Percentiles rank a stretch among this genome's conserved stretches.
Conservation (phyloP, 2,113 vertebrate species). For the Pachypanchax playfairii region DNA sequence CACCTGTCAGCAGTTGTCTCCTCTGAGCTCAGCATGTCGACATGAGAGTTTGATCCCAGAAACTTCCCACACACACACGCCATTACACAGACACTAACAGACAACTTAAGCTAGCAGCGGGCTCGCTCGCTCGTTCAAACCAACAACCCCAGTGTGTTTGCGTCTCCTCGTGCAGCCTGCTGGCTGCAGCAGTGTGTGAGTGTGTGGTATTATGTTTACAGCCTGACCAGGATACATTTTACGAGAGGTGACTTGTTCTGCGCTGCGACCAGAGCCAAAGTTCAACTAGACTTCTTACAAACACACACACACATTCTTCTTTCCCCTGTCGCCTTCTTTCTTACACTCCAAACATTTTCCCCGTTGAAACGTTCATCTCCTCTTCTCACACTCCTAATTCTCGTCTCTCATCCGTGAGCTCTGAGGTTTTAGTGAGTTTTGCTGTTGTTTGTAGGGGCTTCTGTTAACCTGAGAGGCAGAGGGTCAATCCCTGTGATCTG, state of each 20-base stretch:
- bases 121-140: slow-evolving; percentile 17
- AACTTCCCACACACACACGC: slow-evolving; percentile 66
- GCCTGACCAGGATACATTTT: slow-evolving; percentile 66
- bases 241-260: slow-evolving; percentile 64
- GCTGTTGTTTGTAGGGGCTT: slow-evolving; percentile 57
- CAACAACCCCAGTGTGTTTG: slow-evolving; percentile 2
- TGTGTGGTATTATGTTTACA: slow-evolving; percentile 67
- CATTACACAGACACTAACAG: slow-evolving; percentile 75
- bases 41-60: slow-evolving; percentile 75
- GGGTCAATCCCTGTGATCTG: slow-evolving; percentile 80
- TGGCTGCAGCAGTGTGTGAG: no score
- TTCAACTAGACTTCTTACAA: slow-evolving; percentile 66
- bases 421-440: slow-evolving; percentile 34
- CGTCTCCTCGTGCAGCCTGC: no score
- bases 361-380: not conserved
- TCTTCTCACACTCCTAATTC: slow-evolving; percentile 8
- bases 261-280: slow-evolving; percentile 62
- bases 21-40: slow-evolving; percentile 61
- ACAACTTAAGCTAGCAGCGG: slow-evolving; percentile 64
- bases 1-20: slow-evolving; percentile 76
- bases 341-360: slow-evolving; percentile 3
- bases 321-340: not conserved
- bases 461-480: slow-evolving; percentile 81
- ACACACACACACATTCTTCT: not conserved
- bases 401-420: slow-evolving; percentile 12